phyloP scores from a whole-genome alignment of 2,888 invertebrate species.

The Caenorhabditis sp. region DNA sequence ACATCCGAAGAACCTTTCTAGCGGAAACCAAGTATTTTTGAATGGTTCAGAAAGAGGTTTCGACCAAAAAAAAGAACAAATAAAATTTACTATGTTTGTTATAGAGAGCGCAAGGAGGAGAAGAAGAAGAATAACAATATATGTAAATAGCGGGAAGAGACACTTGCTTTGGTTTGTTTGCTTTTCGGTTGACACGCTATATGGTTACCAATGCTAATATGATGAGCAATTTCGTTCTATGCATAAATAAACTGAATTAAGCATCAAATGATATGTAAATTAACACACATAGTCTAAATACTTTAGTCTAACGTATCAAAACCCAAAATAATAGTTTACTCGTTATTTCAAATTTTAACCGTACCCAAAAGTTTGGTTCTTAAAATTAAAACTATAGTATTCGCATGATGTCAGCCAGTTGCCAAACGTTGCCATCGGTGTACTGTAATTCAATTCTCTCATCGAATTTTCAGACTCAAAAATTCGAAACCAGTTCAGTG shows the following conservation, averaged over 20 bases:
- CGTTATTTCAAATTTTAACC: too few species aligned
- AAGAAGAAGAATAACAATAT: slow-evolving; percentile 8
- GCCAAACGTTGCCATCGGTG: too few species aligned
- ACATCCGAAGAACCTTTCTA: slow-evolving; percentile 11
- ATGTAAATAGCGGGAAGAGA: slow-evolving; percentile 23
- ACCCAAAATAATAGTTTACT: too few species aligned
- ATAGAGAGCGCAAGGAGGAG: not conserved
- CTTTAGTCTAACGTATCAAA: too few species aligned
- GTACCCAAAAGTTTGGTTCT: too few species aligned
- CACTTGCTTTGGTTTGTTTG: slow-evolving; percentile 1
- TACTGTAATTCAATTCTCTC: too few species aligned
- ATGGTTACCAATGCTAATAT: slow-evolving; percentile 1
- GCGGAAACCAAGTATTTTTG: slow-evolving; percentile 8
- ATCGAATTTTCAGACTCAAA: too few species aligned
- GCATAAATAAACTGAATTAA: not conserved
- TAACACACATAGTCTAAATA: too few species aligned
- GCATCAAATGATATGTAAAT: not conserved
- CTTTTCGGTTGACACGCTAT: slow-evolving; percentile 1
- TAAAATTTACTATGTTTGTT: not conserved
- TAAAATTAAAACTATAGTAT: too few species aligned
- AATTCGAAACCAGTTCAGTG: too few species aligned
- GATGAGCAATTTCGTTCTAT: not conserved
- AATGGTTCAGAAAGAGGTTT: not conserved
- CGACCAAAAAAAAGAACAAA: slow-evolving; percentile 5
- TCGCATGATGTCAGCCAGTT: too few species aligned